These are phyloP conservation scores for Oreochromis tanganicae DNA, from an alignment of 2,113 vertebrate species.

Conservation along the genomic window DNA sequence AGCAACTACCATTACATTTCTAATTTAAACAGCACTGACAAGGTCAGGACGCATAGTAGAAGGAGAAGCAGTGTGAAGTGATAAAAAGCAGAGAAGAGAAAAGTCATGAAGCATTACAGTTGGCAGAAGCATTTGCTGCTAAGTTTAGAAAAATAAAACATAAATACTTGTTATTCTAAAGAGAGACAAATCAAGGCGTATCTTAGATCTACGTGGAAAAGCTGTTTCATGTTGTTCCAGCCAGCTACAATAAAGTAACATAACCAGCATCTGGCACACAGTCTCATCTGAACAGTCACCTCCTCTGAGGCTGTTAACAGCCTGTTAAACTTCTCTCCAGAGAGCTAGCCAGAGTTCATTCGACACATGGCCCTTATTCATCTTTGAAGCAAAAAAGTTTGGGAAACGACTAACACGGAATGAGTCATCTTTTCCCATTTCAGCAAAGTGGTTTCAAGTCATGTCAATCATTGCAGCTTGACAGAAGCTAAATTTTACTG, in stretches of 20 bases:
- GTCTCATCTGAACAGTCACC: neutral
- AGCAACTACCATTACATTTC: constrained; percentile 35
- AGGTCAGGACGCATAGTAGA: neutral
- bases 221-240: neutral
- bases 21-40: neutral
- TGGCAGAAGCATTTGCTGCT: neutral
- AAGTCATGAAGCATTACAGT: neutral
- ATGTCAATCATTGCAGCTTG: neutral
- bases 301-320: neutral
- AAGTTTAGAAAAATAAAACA: neutral
- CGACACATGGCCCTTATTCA: neutral
- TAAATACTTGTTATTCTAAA: neutral
- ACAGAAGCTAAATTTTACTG: neutral
- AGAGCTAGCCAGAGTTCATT: neutral
- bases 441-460: neutral
- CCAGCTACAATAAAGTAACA: neutral
- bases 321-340: neutral
- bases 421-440: neutral
- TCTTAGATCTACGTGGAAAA: neutral
- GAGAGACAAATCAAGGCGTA: neutral
- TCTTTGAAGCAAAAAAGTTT: neutral
- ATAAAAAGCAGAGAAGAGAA: neutral
- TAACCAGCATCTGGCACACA: neutral
- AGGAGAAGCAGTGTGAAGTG: neutral
- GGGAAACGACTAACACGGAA: neutral